These are phyloP conservation scores for Pristionchus entomophagus DNA, from an alignment of 2,888 invertebrate genomes.

Conservation along the genomic window DNA sequence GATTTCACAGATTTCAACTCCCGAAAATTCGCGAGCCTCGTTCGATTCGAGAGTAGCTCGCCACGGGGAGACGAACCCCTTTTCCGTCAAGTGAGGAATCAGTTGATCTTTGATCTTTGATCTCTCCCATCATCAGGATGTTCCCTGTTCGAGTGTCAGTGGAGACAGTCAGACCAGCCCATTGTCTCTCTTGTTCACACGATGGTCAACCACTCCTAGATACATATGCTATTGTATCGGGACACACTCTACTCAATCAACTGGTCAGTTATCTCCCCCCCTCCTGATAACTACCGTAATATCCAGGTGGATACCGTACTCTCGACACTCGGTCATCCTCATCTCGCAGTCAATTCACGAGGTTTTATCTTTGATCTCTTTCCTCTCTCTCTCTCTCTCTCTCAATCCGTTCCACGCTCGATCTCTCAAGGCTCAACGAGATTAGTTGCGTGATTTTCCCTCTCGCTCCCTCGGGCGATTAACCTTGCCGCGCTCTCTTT, in stretches of 20 bases:
- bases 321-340: conserved; percentile 88
- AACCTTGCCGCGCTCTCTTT: background rate
- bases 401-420: conserved; percentile 46
- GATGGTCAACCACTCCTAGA: conserved; percentile 80
- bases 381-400: conserved; percentile 37
- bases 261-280: conserved; percentile 77
- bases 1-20: background rate
- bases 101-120: conserved; percentile 19
- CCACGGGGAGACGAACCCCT: conserved; percentile 5
- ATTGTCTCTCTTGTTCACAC: conserved; percentile 74
- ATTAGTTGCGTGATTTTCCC: background rate
- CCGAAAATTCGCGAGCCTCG: background rate
- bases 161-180: conserved; percentile 80
- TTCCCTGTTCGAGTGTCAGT: conserved; percentile 93
- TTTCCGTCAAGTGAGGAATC: background rate
- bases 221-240: conserved; percentile 90
- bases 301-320: conserved; percentile 86
- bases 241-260: conserved; percentile 79
- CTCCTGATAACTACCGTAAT: conserved; percentile 75
- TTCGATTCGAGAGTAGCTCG: conserved; percentile 15
- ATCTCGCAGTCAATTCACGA: conserved; percentile 78
- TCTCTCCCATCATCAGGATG: conserved; percentile 65
- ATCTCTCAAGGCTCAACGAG: conserved; percentile 49
- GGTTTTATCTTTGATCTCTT: conserved; percentile 74
- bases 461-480: background rate